Conservation (phyloP, 2,797 vertebrate genomes). For the Phrynocephalus vlangalii region DNA sequence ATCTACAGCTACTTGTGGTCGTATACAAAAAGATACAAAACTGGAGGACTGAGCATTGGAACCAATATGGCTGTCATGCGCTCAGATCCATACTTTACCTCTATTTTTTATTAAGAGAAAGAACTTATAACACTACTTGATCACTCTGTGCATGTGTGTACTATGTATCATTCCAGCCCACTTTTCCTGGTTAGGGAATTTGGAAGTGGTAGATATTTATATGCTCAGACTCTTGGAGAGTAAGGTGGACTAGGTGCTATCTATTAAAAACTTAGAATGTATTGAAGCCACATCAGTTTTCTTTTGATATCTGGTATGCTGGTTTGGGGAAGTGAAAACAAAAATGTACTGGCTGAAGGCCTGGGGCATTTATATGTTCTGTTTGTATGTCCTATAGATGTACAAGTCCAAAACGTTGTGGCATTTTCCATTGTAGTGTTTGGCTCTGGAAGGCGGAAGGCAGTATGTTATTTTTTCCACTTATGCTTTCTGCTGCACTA, state of each 20-base stretch:
- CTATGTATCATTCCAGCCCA: not conserved
- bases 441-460: too few relatives aligned
- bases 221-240: not conserved
- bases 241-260: too few relatives aligned
- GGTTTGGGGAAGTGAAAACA: not conserved
- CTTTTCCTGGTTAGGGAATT: not conserved
- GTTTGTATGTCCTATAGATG: conserved; percentile 7
- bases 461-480: not conserved
- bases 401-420: conserved; percentile 51
- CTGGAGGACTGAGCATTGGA: too few relatives aligned
- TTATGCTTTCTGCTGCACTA: conserved; percentile 66
- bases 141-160: not conserved
- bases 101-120: not conserved
- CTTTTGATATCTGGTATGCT: not conserved
- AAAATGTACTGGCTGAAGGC: not conserved
- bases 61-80: too few relatives aligned
- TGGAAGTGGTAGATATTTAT: not conserved
- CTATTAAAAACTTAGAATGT: not conserved
- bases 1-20: too few relatives aligned
- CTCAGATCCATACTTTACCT: too few relatives aligned
- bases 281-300: not conserved
- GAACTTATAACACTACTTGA: not conserved
- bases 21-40: too few relatives aligned
- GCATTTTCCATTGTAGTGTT: conserved; percentile 66
- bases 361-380: conserved; percentile 14